These are phyloP conservation scores for Dicentrarchus labrax DNA, from an alignment of 2,113 vertebrate genomes.

Conservation along the genomic window DNA sequence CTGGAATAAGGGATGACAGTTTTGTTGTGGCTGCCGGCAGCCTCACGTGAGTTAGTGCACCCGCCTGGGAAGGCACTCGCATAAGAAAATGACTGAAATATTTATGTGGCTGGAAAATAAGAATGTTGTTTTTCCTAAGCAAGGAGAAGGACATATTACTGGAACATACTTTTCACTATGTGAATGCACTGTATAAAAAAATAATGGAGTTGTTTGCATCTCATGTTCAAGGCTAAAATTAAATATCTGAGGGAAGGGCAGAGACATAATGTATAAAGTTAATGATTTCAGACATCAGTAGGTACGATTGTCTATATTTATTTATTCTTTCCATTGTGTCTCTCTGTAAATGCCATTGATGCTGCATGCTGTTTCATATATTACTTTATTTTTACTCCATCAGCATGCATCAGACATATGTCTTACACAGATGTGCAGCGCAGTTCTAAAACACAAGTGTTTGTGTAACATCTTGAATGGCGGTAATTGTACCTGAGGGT, in stretches of 20 bases:
- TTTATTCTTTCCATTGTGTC: constrained; percentile 4
- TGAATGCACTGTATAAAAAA: not conserved
- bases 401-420: not conserved
- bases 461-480: constrained; percentile 51
- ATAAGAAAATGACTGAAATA: constrained; percentile 44
- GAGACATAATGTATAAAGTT: not conserved
- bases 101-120: constrained; percentile 38
- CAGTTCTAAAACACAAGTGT: constrained; percentile 39
- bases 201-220: not conserved
- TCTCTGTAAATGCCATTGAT: constrained; percentile 10
- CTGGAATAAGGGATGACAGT: constrained; percentile 46
- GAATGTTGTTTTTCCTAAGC: constrained; percentile 15
- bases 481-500: constrained; percentile 76
- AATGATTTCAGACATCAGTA: constrained; percentile 26
- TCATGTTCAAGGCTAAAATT: not conserved
- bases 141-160: not conserved
- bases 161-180: not conserved
- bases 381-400: not conserved
- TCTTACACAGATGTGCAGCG: constrained; percentile 20
- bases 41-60: constrained; percentile 1
- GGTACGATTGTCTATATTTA: not conserved
- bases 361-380: constrained; percentile 14
- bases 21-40: constrained; percentile 29
- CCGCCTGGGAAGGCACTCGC: not conserved
- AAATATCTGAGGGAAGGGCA: constrained; percentile 9